phyloP scores from a whole-genome alignment of 2,113 vertebrate species.

The Ondatra zibethicus region DNA sequence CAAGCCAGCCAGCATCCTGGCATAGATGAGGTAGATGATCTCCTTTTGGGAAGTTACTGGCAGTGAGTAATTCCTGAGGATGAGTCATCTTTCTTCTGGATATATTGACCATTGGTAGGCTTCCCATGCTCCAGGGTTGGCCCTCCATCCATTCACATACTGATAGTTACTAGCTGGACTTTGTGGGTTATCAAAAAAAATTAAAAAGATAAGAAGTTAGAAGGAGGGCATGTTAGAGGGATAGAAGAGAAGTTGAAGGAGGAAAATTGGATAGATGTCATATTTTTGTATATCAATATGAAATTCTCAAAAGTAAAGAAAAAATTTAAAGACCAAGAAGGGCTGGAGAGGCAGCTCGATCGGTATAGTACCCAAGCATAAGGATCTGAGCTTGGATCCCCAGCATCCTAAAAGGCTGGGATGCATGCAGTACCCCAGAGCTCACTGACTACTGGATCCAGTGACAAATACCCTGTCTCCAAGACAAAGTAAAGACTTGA shows the following conservation, averaged over 20 bases:
- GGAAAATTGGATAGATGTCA: not conserved
- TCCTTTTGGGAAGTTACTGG: not conserved
- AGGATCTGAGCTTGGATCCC: not conserved
- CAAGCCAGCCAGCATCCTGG: not conserved
- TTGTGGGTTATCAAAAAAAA: not conserved
- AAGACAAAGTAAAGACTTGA: not conserved
- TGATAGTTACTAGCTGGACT: not conserved
- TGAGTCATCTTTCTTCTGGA: not conserved
- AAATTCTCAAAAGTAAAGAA: not conserved
- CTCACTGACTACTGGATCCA: not conserved
- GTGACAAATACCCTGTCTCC: not conserved
- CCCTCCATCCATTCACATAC: not conserved
- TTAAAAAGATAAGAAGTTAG: not conserved
- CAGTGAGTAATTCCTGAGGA: not conserved
- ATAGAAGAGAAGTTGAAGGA: not conserved
- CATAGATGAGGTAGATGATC: not conserved
- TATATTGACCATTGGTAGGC: not conserved
- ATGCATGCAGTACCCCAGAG: not conserved
- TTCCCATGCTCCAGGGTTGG: not conserved
- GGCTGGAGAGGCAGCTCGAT: not conserved
- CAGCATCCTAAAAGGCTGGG: not conserved
- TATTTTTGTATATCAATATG: not conserved
- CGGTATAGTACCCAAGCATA: too few species aligned
- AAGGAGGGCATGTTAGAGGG: not conserved
- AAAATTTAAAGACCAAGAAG: not conserved